Conservation (phyloP, 2,113 vertebrate genomes). For the Glaucomys volans region DNA sequence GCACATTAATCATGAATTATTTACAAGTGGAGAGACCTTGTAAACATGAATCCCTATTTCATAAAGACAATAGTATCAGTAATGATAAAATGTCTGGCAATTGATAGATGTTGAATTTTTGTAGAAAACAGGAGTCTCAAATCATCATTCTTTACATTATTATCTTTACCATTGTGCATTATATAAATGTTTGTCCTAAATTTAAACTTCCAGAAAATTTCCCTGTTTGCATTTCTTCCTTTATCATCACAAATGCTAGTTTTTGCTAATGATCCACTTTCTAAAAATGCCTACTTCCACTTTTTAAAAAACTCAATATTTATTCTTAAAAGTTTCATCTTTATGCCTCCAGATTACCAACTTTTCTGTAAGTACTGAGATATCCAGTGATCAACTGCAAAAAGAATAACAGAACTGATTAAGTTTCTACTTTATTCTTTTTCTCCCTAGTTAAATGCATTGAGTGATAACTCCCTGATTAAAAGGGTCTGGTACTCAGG, state of each 20-base stretch:
- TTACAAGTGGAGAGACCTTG: not conserved
- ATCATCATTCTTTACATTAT: not conserved
- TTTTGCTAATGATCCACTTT: not conserved
- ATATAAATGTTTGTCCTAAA: not conserved
- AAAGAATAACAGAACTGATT: not conserved
- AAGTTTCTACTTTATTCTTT: not conserved
- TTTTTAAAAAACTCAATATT: not conserved
- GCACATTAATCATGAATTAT: not conserved
- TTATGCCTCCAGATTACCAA: not conserved
- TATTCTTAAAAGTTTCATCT: not conserved
- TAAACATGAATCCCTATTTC: not conserved
- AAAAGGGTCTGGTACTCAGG: not conserved
- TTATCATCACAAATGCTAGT: not conserved
- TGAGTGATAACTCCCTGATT: slow-evolving; percentile 7
- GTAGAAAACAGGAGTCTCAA: not conserved
- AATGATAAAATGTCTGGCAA: slow-evolving; percentile 25
- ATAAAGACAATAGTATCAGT: not conserved
- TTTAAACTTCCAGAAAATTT: not conserved
- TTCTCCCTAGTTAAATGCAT: not conserved
- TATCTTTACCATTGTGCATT: not conserved
- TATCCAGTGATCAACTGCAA: not conserved
- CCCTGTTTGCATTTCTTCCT: not conserved
- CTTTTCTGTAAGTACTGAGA: not conserved
- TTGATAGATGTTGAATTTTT: not conserved
- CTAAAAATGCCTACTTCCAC: not conserved